phyloP scores from a whole-genome alignment of 1,140 invertebrate species.

The Chrysomallon squamiferum region DNA sequence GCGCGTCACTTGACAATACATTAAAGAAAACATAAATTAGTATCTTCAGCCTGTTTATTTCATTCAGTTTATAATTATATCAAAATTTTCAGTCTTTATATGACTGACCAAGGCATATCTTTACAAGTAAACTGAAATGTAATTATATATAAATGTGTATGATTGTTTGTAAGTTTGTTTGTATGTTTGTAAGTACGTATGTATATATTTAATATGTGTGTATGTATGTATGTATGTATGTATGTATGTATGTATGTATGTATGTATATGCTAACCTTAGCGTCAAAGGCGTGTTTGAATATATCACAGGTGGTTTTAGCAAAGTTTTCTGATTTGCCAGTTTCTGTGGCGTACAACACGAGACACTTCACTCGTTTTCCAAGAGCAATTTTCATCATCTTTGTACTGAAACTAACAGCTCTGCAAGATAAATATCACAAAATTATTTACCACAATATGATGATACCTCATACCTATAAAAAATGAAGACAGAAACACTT shows the following conservation, averaged over 20 bases:
- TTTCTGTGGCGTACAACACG: conserved; percentile 93
- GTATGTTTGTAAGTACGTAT: background rate
- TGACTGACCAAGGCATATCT: no score
- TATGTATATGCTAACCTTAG: conserved; percentile 72
- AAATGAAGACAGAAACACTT: background rate
- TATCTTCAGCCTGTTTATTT: no score
- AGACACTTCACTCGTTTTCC: conserved; percentile 92
- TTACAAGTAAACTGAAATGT: no score
- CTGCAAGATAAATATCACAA: conserved; percentile 64
- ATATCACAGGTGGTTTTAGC: conserved; percentile 89
- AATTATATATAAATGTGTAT: no score
- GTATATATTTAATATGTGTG: background rate
- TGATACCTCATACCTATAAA: background rate
- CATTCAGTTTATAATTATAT: no score
- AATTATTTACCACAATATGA: background rate
- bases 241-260: conserved; percentile 12
- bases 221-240: conserved; percentile 2
- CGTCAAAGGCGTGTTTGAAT: conserved; percentile 93
- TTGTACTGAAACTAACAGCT: conserved; percentile 96
- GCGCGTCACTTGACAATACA: no score
- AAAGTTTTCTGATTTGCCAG: conserved; percentile 92
- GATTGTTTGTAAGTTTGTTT: background rate
- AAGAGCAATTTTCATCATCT: conserved; percentile 90
- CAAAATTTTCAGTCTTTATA: no score
- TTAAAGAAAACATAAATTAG: no score